These are phyloP conservation scores for Hartigia nigra DNA, from an alignment of 2,888 invertebrate species.

Conservation along the genomic window DNA sequence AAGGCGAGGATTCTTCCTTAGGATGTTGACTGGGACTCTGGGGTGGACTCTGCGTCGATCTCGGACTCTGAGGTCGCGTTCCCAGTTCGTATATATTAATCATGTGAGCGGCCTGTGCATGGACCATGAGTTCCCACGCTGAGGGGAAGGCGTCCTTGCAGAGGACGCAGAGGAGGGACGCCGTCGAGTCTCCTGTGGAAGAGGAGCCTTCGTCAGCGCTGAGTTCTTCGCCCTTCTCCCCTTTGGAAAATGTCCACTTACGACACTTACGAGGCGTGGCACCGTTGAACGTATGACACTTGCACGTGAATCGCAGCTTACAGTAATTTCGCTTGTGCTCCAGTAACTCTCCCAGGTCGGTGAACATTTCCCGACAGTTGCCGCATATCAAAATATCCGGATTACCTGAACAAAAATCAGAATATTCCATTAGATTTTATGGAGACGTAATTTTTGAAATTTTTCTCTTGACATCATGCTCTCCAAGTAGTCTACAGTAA, in stretches of 20 bases:
- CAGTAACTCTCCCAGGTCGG: constrained; percentile 76
- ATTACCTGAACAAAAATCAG: constrained; percentile 69
- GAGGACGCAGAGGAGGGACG: constrained; percentile 73
- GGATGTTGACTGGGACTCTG: constrained; percentile 52
- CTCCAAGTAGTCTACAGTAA: neutral
- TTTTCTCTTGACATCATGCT: neutral
- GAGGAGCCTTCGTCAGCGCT: neutral
- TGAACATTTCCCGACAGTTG: constrained; percentile 79
- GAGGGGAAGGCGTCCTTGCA: constrained; percentile 76
- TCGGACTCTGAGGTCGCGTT: constrained; percentile 53
- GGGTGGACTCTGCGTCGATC: constrained; percentile 54
- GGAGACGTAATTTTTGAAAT: neutral
- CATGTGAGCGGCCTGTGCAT: constrained; percentile 77
- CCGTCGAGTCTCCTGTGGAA: constrained; percentile 56
- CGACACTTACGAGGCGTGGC: constrained; percentile 67
- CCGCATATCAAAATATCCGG: constrained; percentile 83
- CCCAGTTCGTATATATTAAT: constrained; percentile 76
- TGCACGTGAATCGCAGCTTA: constrained; percentile 77
- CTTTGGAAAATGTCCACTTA: neutral
- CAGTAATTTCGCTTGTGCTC: constrained; percentile 81
- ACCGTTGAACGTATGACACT: constrained; percentile 73
- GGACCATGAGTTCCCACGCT: constrained; percentile 78
- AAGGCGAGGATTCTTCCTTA: constrained; percentile 55
- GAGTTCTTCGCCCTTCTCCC: neutral
- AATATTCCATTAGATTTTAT: constrained; percentile 13